Percentiles rank a stretch among this genome's conserved stretches.
Evolutionary conservation across 2,797 vertebrate species (phyloP).

Genomic region (Neoniphon sammara): DNA sequence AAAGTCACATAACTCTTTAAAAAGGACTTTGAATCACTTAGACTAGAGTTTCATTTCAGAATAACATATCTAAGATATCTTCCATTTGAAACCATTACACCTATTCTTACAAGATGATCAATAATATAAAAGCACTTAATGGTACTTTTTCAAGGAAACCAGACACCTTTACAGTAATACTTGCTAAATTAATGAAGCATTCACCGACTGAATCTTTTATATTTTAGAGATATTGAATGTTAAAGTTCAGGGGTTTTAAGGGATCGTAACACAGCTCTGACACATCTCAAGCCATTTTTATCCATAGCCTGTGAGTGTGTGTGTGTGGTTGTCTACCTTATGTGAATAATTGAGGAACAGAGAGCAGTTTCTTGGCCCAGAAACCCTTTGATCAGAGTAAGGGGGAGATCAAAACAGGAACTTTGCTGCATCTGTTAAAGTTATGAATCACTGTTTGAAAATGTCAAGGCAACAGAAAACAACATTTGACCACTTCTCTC

Average conservation of each 20-base stretch:
- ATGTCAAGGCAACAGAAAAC: conserved; percentile 37
- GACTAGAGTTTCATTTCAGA: neutral
- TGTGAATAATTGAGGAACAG: conserved; percentile 77
- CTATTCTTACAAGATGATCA: neutral
- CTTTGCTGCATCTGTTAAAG: conserved; percentile 40
- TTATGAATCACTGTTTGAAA: conserved; percentile 62
- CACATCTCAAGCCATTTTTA: conserved; percentile 24
- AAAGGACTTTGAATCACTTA: neutral
- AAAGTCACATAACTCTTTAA: neutral
- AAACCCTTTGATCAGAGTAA: conserved; percentile 59
- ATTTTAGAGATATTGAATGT: neutral
- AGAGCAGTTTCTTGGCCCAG: conserved; percentile 70
- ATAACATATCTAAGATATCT: neutral
- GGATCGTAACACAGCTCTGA: conserved; percentile 17
- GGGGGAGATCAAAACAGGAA: conserved; percentile 65
- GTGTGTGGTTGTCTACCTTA: conserved; percentile 38
- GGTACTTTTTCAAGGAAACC: too few species aligned
- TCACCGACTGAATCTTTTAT: too few species aligned
- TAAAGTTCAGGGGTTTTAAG: neutral
- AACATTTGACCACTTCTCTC: conserved; percentile 23
- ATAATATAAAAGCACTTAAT: neutral
- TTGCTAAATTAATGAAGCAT: too few species aligned
- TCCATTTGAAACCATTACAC: neutral
- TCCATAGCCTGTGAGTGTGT: conserved; percentile 23
- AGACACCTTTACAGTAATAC: too few species aligned